phyloP scores from a whole-genome alignment of 2,797 vertebrate genomes.

The Phataginus tetradactyla region DNA sequence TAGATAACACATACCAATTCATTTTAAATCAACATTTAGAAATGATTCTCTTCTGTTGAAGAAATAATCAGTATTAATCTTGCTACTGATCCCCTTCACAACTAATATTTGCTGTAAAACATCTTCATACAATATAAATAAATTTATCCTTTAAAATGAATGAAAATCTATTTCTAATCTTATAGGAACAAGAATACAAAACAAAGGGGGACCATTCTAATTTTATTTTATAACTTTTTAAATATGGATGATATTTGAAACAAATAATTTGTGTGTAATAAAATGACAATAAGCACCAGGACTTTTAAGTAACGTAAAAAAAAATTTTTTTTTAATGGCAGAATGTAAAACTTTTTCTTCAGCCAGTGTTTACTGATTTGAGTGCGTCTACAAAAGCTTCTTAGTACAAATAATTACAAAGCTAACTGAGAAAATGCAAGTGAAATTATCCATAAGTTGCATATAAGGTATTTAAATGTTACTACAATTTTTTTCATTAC shows the following conservation, averaged over 20 bases:
- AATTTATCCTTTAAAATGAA: slow-evolving; percentile 26
- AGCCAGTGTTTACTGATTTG: slow-evolving; percentile 25
- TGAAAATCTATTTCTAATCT: slow-evolving; percentile 53
- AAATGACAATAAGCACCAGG: slow-evolving; percentile 34
- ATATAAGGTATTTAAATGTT: slow-evolving; percentile 45
- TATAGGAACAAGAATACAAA: not conserved
- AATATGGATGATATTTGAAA: slow-evolving; percentile 38
- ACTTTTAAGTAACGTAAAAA: not conserved
- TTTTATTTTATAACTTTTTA: slow-evolving; percentile 52
- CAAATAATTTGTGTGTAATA: slow-evolving; percentile 36
- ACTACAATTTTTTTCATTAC: slow-evolving; percentile 49
- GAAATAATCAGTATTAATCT: not conserved
- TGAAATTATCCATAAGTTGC: slow-evolving; percentile 52
- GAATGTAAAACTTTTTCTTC: slow-evolving; percentile 9
- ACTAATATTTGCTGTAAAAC: slow-evolving; percentile 33
- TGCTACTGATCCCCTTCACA: slow-evolving; percentile 17
- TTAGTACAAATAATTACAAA: slow-evolving; percentile 53
- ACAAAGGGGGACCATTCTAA: not conserved
- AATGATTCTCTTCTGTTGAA: slow-evolving; percentile 1
- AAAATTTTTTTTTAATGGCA: not conserved
- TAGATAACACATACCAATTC: not conserved
- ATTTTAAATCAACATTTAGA: slow-evolving; percentile 4
- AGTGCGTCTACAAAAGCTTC: slow-evolving; percentile 21
- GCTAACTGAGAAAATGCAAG: slow-evolving; percentile 42
- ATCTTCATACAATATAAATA: not conserved